A percentile compares a stretch with the other conserved stretches of the same genome.
Conservation (phyloP, 2,888 invertebrate species). For the Disparrhopalites patrizii region DNA sequence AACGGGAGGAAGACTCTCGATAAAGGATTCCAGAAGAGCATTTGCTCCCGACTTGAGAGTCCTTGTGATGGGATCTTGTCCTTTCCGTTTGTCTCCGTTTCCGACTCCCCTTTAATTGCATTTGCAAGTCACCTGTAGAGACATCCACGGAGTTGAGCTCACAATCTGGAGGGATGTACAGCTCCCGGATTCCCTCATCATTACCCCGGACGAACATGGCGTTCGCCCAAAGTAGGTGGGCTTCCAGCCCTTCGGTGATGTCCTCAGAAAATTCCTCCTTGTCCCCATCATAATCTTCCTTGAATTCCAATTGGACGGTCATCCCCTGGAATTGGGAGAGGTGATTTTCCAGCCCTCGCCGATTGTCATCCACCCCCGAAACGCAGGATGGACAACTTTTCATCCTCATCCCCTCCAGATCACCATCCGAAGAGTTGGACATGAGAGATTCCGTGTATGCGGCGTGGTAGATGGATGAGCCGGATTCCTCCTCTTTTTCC, state of each 20-base stretch:
- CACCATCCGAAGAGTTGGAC: background rate
- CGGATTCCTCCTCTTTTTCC: background rate
- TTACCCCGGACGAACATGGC: background rate
- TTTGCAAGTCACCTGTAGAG: background rate
- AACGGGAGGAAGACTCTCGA: too few relatives aligned
- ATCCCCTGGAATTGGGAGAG: constrained; percentile 5
- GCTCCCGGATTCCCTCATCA: background rate
- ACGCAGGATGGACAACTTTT: background rate
- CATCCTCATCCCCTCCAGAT: background rate
- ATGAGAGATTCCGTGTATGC: constrained; percentile 16
- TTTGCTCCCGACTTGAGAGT: too few relatives aligned
- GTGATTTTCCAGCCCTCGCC: background rate
- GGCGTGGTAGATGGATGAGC: constrained; percentile 14
- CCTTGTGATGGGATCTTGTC: too few relatives aligned
- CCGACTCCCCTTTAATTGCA: background rate
- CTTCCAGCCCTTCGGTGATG: background rate
- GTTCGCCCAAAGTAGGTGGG: constrained; percentile 19
- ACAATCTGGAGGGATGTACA: constrained; percentile 3
- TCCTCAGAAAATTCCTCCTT: background rate
- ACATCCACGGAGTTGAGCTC: background rate
- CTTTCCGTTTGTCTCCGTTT: background rate
- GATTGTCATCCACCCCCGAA: background rate
- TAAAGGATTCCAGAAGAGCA: too few relatives aligned
- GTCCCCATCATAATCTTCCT: constrained; percentile 18
- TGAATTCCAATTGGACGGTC: background rate